Conservation (phyloP, 1,140 invertebrate genomes). For the Papilio helenus region DNA sequence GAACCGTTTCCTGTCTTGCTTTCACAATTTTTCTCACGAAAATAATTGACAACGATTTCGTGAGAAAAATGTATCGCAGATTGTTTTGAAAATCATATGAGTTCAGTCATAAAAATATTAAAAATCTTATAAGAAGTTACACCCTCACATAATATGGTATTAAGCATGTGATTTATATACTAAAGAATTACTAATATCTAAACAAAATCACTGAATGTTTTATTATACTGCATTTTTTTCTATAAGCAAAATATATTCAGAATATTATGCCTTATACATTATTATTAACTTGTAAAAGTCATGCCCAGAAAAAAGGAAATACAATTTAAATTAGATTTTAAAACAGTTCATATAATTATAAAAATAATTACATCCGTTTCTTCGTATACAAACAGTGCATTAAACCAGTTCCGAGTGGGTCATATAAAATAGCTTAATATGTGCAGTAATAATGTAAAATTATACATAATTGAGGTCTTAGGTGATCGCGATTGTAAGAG, state of each 20-base stretch:
- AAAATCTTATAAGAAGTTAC: neutral
- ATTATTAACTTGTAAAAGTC: too few species aligned
- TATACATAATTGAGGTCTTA: slow-evolving; percentile 39
- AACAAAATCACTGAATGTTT: too few species aligned
- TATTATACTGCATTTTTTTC: too few species aligned
- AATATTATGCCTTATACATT: too few species aligned
- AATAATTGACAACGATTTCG: slow-evolving; percentile 8
- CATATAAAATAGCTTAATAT: slow-evolving; percentile 34
- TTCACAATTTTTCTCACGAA: neutral
- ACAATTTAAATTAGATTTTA: slow-evolving; percentile 4
- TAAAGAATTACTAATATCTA: too few species aligned
- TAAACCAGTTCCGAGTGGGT: slow-evolving; percentile 26
- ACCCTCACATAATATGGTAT: too few species aligned
- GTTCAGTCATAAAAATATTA: neutral
- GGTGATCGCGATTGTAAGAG: slow-evolving; percentile 29
- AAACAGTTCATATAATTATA: neutral
- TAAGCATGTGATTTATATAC: too few species aligned
- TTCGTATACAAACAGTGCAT: neutral
- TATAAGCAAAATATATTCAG: too few species aligned
- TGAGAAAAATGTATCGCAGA: neutral
- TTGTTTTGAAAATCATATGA: neutral
- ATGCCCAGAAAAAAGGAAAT: neutral
- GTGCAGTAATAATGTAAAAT: slow-evolving; percentile 35
- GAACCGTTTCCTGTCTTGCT: neutral
- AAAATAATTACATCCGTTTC: slow-evolving; percentile 15